Percentiles rank a stretch among this genome's conserved stretches.
Conservation (phyloP, 2,888 invertebrate species). For the Argyresthia goedartella region DNA sequence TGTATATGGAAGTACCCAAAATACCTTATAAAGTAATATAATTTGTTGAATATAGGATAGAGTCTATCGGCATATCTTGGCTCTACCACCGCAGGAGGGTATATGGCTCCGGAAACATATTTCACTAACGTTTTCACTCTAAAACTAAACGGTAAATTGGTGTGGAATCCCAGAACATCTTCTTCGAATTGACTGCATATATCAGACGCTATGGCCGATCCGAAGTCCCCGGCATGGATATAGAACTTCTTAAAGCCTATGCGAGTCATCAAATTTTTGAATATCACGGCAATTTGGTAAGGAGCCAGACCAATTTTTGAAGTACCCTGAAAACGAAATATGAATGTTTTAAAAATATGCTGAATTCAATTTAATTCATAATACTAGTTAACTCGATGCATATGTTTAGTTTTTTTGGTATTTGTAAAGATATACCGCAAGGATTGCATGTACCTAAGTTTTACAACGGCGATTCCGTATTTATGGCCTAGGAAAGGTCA, state of each 20-base stretch:
- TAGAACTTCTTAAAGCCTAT: neutral
- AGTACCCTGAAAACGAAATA: neutral
- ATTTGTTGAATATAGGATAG: neutral
- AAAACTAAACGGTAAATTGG: neutral
- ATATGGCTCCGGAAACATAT: neutral
- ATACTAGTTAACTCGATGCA: too few relatives aligned
- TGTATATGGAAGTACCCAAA: slow-evolving; percentile 2
- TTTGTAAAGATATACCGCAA: too few relatives aligned
- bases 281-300: neutral
- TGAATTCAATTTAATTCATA: too few relatives aligned
- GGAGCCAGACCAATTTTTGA: neutral
- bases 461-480: too few relatives aligned
- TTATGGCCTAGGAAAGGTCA: too few relatives aligned
- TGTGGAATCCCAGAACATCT: neutral
- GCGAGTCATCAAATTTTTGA: neutral
- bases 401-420: too few relatives aligned
- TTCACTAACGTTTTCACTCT: neutral
- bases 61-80: neutral
- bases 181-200: neutral
- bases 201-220: neutral
- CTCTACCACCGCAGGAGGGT: neutral
- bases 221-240: slow-evolving; percentile 1
- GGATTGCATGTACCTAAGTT: too few relatives aligned
- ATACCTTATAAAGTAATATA: neutral
- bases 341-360: too few relatives aligned